Evolutionary conservation across 2,888 invertebrate species (phyloP).

Genomic region (Macropis europaea): DNA sequence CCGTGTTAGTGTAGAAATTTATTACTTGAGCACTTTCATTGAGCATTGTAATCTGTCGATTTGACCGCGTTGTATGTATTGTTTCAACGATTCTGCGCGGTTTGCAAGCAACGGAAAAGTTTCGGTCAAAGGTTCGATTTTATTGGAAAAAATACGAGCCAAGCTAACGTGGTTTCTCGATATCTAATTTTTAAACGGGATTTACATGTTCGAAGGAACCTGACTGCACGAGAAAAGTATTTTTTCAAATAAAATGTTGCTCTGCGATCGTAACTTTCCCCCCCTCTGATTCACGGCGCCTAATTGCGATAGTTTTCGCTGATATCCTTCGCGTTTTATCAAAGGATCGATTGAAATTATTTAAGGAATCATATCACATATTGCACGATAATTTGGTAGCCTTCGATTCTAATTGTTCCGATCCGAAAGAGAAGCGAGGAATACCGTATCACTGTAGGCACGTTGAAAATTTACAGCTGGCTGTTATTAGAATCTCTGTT

Average conservation of each 20-base stretch:
- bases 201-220: neutral
- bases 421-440: no score
- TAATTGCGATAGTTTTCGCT: neutral
- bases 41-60: constrained; percentile 7
- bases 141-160: constrained; percentile 17
- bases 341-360: neutral
- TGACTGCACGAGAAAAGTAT: neutral
- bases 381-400: constrained; percentile 47
- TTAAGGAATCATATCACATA: constrained; percentile 25
- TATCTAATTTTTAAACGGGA: neutral
- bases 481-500: no score
- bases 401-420: neutral
- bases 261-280: constrained; percentile 24
- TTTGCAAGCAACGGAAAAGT: constrained; percentile 13
- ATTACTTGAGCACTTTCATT: constrained; percentile 15
- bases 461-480: no score
- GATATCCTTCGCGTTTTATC: neutral
- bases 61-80: neutral
- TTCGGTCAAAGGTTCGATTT: constrained; percentile 15
- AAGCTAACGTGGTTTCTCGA: neutral
- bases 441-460: no score
- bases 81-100: neutral
- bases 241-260: constrained; percentile 19
- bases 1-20: constrained; percentile 5
- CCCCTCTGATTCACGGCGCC: neutral